Base-by-base conservation (phyloP, 2,797 vertebrate species). In the Knipowitschia caucasica region DNA sequence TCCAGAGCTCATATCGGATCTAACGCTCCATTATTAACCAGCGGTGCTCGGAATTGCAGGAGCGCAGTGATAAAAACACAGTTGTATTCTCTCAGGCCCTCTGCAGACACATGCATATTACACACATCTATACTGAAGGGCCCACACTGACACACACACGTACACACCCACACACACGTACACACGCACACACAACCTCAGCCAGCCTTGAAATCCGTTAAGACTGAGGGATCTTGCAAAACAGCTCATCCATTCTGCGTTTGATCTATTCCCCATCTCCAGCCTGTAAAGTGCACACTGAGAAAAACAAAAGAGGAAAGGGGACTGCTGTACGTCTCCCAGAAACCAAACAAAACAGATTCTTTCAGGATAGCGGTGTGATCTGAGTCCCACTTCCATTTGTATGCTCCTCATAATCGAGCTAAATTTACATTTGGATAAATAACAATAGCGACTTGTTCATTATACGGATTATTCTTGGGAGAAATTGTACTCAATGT, bases 201-300 rank as follows among this genome's bases (percentile, higher is more conserved):
- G 62, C 76, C 77, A 83, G 78, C 75, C 80, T 85, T 85, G 77
- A 86, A 87, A 89, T 85, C 84, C 84, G 77, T 70, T 89, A 84
- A 84, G 82, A 81, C 83, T 86, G 77, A 75, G 75, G 80, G 82
- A 85, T 85, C 77, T 86, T 74, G 76, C 80, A 88, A 85, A 86
- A 79, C 76, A 89, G 72, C 80, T 84, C 85, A 86, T 86, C 77
- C 80, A 84, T 84, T 84, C 73, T 78, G 77, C 78, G 78, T 89
- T 85, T 89, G 82, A 89, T 86, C 83, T 86, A 84, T 88, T 88
- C 81, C 81, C 82, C 77, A 88, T 87, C 82, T 88, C 74, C 81
- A 88, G 74, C 71, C 78, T 73, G 83, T 73, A 83, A 84, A 86
- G 75, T 77, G 82, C 77, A 82, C 74, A 81, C 62, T 67, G 78